Conservation (phyloP, 2,113 vertebrate species). For the Danio rerio region DNA sequence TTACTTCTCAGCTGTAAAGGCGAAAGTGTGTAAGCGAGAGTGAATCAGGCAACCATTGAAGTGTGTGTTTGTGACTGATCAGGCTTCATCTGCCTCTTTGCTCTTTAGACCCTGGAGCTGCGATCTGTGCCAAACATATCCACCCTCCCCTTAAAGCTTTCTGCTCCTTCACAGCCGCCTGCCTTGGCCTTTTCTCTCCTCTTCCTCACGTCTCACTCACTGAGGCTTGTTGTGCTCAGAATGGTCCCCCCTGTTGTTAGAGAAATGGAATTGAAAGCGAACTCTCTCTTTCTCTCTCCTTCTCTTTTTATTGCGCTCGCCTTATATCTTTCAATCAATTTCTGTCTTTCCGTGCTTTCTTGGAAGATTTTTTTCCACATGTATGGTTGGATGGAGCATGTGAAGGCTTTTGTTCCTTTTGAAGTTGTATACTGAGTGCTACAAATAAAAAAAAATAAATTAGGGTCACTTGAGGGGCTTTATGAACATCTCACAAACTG, state of each 20-base stretch:
- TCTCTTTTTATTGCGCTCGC: conserved; percentile 15
- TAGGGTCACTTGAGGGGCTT: background rate
- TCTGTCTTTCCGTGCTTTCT: conserved; percentile 32
- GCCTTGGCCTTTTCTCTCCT: background rate
- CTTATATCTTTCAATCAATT: conserved; percentile 37
- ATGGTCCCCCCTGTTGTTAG: conserved; percentile 44
- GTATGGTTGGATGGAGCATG: conserved; percentile 27
- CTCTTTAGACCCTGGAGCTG: conserved; percentile 21
- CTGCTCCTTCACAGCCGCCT: background rate
- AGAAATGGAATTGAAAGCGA: conserved; percentile 46
- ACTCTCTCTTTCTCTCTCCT: conserved; percentile 26
- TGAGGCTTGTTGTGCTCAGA: conserved; percentile 42
- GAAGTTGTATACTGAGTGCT: background rate
- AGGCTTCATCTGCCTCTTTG: background rate
- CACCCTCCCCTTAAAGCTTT: background rate
- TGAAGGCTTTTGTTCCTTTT: conserved; percentile 10
- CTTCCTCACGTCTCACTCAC: conserved; percentile 20
- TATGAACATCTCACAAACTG: background rate
- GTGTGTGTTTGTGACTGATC: background rate
- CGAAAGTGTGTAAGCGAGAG: background rate
- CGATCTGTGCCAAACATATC: background rate
- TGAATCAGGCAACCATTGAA: background rate
- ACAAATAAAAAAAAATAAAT: background rate
- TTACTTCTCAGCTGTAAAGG: background rate
- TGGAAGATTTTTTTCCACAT: conserved; percentile 43